These are phyloP conservation scores for Ondatra zibethicus DNA, from an alignment of 2,113 vertebrate species.

Conservation along the genomic window DNA sequence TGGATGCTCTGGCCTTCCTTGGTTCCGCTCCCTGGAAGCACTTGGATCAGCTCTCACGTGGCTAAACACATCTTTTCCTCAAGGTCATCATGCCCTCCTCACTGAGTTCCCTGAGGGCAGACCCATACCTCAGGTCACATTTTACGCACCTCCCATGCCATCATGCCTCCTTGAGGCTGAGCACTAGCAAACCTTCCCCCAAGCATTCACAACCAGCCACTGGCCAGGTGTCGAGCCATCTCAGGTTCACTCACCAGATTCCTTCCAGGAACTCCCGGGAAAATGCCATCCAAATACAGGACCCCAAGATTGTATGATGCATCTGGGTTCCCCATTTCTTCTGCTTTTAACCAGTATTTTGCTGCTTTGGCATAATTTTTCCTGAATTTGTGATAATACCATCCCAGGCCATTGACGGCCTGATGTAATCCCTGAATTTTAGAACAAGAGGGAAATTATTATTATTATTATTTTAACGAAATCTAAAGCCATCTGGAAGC, in stretches of 20 bases:
- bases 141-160: neutral
- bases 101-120: neutral
- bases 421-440: constrained; percentile 91
- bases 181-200: neutral
- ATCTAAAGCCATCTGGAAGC: constrained; percentile 39
- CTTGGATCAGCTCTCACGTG: neutral
- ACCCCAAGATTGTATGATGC: constrained; percentile 93
- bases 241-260: constrained; percentile 89
- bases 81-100: neutral
- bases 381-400: constrained; percentile 93
- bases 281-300: constrained; percentile 89
- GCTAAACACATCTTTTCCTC: neutral
- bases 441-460: constrained; percentile 58
- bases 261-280: constrained; percentile 84
- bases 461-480: neutral
- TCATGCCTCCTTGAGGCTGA: rapidly evolving
- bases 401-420: constrained; percentile 95
- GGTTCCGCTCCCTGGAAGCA: neutral
- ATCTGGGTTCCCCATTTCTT: constrained; percentile 91
- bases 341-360: constrained; percentile 92
- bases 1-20: neutral
- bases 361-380: constrained; percentile 89
- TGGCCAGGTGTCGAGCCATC: neutral
- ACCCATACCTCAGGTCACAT: rapidly evolving
- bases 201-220: neutral